Base-by-base conservation (phyloP, 2,113 vertebrate genomes). In the Picathartes gymnocephalus region DNA sequence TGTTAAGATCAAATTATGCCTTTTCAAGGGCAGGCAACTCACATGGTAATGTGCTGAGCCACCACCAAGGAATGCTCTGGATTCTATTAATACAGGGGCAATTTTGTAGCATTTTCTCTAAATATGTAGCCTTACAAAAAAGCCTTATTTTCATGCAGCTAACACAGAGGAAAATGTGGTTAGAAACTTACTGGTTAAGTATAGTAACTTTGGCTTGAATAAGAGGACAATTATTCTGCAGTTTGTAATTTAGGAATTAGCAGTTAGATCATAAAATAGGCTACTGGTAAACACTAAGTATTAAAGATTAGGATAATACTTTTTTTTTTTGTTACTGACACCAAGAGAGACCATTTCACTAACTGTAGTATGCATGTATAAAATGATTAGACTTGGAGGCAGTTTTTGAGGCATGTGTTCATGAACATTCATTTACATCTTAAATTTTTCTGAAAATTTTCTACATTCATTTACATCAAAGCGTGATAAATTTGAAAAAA, bases 1-100 rank as follows among this genome's bases (percentile, higher is more conserved):
- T 97, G 70, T 92, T 94, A 76, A 95, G 73, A 97, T 96, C 85
- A 98, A 97, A 96, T 94, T 96, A 94, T 91, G 93, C 95, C 97
- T 97, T 97, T 97, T 96, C 89, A 93, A 96, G 85, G 82, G 76
- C 79, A 90, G n/a, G 64, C 76, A 85, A 76, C 92, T 97, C 62
- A 33, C 88, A 91, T 96, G 85, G 94, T 86, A 97, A 86, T 86
- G 31, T 84, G 84, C 91, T 97, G 96, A 96, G 96, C 91, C 90
- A 96, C 96, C 94, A 95, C 95, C 84, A 95, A 95, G 97, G 97
- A 98, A 98, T 97, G 97, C 88, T 94, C 93, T 95, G 96, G 97
- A 94, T 97, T 97, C 97, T 97, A 96, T 97, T 98, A 98, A 98
- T 97, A 96, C 44, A 95, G 94, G 86, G 31, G 54, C 78, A 94